Evolutionary conservation across 2,888 invertebrate species (phyloP).

Genomic region (Muscina levida): DNA sequence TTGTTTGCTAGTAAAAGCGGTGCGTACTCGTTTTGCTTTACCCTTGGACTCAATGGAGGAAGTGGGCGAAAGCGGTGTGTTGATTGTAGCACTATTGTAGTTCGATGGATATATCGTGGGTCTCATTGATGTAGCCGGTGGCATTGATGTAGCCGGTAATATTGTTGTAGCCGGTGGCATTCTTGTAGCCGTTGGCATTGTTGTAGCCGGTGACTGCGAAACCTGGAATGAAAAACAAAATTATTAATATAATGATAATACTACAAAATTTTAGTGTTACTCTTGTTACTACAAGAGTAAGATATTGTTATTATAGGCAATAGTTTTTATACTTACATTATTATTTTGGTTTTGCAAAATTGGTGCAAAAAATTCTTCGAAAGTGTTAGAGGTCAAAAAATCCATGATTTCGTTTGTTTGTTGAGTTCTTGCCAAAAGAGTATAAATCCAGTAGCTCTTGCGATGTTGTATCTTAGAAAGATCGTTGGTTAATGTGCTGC

Average conservation of each 20-base stretch:
- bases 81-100: not conserved
- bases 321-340: conserved; percentile 35
- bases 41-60: conserved; percentile 40
- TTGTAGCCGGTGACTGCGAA: too few species aligned
- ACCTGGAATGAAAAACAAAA: not conserved
- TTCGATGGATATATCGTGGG: not conserved
- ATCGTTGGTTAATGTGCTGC: conserved; percentile 27
- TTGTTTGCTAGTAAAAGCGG: conserved; percentile 96
- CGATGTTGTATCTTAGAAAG: conserved; percentile 29
- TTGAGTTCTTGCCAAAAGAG: not conserved
- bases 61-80: conserved; percentile 28
- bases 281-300: too few species aligned
- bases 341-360: conserved; percentile 38
- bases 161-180: not conserved
- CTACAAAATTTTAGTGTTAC: not conserved
- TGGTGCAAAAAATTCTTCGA: conserved; percentile 39
- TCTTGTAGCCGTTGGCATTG: conserved; percentile 2
- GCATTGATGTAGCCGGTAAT: conserved; percentile 1
- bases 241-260: not conserved
- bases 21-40: conserved; percentile 88
- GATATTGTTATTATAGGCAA: too few species aligned
- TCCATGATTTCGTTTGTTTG: conserved; percentile 48
- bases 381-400: conserved; percentile 28
- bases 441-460: conserved; percentile 31
- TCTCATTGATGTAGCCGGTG: not conserved